These are phyloP conservation scores for Ochropacha duplaris DNA, from an alignment of 2,888 invertebrate genomes.

Conservation along the genomic window DNA sequence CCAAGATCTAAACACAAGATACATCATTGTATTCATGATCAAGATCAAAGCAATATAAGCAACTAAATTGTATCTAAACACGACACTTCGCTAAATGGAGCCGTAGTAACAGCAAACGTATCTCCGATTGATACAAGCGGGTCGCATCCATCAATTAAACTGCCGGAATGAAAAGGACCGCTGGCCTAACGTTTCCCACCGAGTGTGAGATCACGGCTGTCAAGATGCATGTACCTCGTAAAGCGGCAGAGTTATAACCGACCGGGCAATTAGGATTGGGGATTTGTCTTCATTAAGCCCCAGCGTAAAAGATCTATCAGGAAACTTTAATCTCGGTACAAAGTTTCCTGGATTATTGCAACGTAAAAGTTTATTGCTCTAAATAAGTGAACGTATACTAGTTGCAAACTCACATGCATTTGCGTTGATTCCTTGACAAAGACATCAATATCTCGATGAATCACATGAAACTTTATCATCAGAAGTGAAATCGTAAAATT, in stretches of 20 bases:
- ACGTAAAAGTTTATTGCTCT: not conserved
- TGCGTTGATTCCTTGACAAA: not conserved
- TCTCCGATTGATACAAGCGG: not conserved
- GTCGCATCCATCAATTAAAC: conserved; percentile 3
- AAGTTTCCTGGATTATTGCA: not conserved
- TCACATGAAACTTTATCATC: not conserved
- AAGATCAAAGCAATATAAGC: not conserved
- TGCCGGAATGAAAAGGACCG: conserved; percentile 1
- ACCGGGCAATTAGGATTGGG: conserved; percentile 18
- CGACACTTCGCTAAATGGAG: not conserved
- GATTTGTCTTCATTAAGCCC: conserved; percentile 21
- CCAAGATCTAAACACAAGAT: not conserved
- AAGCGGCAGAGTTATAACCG: conserved; percentile 9
- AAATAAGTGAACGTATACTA: not conserved
- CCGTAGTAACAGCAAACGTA: not conserved
- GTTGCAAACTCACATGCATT: not conserved
- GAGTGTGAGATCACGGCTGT: conserved; percentile 7
- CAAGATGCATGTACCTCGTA: conserved; percentile 3
- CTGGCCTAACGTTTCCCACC: conserved; percentile 1
- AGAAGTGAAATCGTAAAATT: not conserved
- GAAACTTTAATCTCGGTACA: conserved; percentile 11
- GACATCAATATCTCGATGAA: not conserved
- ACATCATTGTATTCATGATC: not conserved
- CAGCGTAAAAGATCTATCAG: conserved; percentile 15
- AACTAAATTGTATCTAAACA: not conserved